A percentile compares a stretch with the other conserved stretches of the same genome.
These are phyloP conservation scores for Spilosoma lubricipeda DNA, from an alignment of 2,888 invertebrate species.

Conservation along the genomic window DNA sequence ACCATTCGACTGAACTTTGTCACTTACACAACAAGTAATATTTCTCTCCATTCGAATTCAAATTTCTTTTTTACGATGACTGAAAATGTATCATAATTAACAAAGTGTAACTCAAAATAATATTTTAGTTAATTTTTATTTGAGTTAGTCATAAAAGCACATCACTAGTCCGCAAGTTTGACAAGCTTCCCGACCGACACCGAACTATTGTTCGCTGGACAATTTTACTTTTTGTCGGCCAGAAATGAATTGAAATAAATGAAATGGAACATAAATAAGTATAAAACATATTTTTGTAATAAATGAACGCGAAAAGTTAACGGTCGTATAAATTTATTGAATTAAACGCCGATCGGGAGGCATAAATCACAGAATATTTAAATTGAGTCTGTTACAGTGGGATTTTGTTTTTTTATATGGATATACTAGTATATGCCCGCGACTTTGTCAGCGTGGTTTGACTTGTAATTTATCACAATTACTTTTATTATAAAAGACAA, in stretches of 20 bases:
- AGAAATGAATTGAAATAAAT: constrained; percentile 62
- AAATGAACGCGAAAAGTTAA: constrained; percentile 14
- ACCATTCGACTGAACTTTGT: not conserved
- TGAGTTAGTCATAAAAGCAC: constrained; percentile 15
- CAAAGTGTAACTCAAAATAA: not conserved
- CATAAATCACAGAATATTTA: constrained; percentile 17
- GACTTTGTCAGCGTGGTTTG: too few species aligned
- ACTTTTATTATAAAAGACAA: too few species aligned
- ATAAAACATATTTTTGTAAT: constrained; percentile 7
- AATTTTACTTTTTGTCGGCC: constrained; percentile 58
- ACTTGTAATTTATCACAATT: too few species aligned
- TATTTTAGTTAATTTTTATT: not conserved
- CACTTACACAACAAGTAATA: not conserved
- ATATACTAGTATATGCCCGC: too few species aligned
- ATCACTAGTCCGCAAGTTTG: constrained; percentile 49
- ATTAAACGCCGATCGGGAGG: constrained; percentile 15
- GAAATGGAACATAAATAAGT: constrained; percentile 37
- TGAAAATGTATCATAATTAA: not conserved
- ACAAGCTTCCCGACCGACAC: constrained; percentile 49
- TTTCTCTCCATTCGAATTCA: not conserved
- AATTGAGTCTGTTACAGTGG: not conserved
- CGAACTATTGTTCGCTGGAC: constrained; percentile 57
- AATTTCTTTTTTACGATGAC: not conserved
- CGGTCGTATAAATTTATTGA: constrained; percentile 22
- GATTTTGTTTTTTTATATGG: not conserved